These are phyloP conservation scores for Lonchura striata DNA, from an alignment of 2,113 vertebrate genomes.

Conservation along the genomic window DNA sequence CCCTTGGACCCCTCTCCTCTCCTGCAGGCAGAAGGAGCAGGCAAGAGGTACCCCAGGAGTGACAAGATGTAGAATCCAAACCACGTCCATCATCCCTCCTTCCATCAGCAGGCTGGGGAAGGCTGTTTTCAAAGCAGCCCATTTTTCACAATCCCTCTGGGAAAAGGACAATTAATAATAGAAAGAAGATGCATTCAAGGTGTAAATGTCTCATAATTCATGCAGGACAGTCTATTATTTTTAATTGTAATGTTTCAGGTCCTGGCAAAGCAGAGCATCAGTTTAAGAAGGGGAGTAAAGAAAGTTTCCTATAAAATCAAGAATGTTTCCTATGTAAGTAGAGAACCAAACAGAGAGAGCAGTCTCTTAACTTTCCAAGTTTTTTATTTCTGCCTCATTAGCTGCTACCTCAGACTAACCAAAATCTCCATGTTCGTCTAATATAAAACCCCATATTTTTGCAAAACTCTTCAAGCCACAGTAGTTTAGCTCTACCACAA, in stretches of 20 bases:
- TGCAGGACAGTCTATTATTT: neutral
- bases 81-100: neutral
- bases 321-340: neutral
- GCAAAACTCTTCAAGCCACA: slow-evolving; percentile 36
- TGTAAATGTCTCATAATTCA: neutral
- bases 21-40: neutral
- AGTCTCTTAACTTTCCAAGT: neutral
- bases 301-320: neutral
- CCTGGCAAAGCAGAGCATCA: neutral
- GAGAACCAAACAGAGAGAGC: neutral
- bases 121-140: neutral
- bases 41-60: neutral
- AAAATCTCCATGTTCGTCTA: slow-evolving; percentile 35
- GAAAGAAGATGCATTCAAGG: neutral
- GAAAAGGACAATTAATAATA: neutral
- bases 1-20: neutral
- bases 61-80: neutral
- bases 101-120: neutral
- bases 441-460: slow-evolving; percentile 10
- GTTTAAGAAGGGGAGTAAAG: neutral
- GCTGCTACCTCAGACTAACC: slow-evolving; percentile 43
- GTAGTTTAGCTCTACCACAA: slow-evolving; percentile 30
- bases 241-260: neutral
- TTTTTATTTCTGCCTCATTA: slow-evolving; percentile 58
- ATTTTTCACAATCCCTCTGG: fast-evolving